phyloP scores from a whole-genome alignment of 2,888 invertebrate species.

The Pseudococcus viburni region DNA sequence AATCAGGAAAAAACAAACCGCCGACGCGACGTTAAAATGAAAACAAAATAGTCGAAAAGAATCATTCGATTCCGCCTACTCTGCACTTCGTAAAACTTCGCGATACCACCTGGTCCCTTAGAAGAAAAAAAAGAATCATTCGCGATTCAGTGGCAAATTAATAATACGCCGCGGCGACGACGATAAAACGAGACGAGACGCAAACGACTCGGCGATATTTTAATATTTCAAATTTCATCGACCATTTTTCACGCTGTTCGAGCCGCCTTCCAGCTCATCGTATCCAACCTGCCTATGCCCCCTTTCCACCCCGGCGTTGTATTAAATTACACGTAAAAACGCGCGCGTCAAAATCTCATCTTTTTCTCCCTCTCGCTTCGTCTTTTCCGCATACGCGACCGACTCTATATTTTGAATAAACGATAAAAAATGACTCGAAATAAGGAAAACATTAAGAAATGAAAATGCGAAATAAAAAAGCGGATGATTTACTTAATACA shows the following conservation, averaged over 20 bases:
- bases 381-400: not conserved
- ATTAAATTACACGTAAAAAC: constrained; percentile 27
- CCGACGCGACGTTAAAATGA: too few relatives aligned
- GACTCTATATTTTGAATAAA: not conserved
- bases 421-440: constrained; percentile 47
- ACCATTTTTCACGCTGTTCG: not conserved
- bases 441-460: constrained; percentile 47
- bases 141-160: not conserved
- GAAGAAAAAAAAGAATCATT: not conserved
- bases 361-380: not conserved
- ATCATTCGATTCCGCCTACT: too few relatives aligned
- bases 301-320: not conserved
- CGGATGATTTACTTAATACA: constrained; percentile 47
- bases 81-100: too few relatives aligned
- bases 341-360: constrained; percentile 8
- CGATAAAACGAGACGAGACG: not conserved
- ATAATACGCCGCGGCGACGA: not conserved
- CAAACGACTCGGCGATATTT: not conserved
- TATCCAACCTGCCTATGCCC: not conserved
- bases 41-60: too few relatives aligned
- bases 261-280: not conserved
- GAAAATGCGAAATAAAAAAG: constrained; percentile 36
- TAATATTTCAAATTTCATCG: not conserved
- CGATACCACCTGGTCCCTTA: too few relatives aligned
- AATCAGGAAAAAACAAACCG: too few relatives aligned